Base-by-base conservation (phyloP, 2,113 vertebrate species). In the Morone saxatilis region DNA sequence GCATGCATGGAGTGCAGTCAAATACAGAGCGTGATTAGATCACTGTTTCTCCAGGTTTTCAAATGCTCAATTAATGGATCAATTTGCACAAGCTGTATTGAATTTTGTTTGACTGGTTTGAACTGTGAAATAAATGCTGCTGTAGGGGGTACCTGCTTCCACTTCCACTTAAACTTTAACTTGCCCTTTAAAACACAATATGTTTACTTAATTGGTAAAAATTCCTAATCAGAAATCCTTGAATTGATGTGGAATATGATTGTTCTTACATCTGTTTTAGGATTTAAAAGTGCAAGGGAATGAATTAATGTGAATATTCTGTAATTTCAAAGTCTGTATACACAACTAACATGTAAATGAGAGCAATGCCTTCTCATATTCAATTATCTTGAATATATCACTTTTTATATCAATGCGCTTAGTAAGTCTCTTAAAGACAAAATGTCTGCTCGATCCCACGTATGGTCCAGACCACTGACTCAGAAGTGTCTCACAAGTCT, bases 61-160 rank as follows among this genome's bases (percentile, higher is more conserved):
- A 78, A 90, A 60, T n/a, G 41, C 51, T 68, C 57, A 73, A 71
- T 77, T 76, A 78, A 76, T 36, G 61, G 5, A 51, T n/a, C n/a
- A 74, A 38, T 71, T 38, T 76, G 36, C 17, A 3, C 19, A 45
- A 78, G 69, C 14, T 43, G 47, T 48, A 62, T 14, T 82, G 40
- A 38, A 89, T 67, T 56, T 86, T 54, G 50, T 86, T 72, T 67
- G 41, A 74, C 51, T 81, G 59, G 31, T 54, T 68, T 31, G 36
- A 48, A 67, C 53, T 76, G 57, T 83, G 62, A 73, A 80, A 66
- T 78, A 7, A 76, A 80, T 51, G 54, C 17, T 8, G 7, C 66
- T 73, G 57, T 47, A 38, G 62, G 47, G 78, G 65, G 38, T 22
- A 17, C 13, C 16, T 57, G 20, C 31, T 31, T 76, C 41, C 20